Conservation (phyloP, 2,888 invertebrate species). For the Diabrotica balteata region DNA sequence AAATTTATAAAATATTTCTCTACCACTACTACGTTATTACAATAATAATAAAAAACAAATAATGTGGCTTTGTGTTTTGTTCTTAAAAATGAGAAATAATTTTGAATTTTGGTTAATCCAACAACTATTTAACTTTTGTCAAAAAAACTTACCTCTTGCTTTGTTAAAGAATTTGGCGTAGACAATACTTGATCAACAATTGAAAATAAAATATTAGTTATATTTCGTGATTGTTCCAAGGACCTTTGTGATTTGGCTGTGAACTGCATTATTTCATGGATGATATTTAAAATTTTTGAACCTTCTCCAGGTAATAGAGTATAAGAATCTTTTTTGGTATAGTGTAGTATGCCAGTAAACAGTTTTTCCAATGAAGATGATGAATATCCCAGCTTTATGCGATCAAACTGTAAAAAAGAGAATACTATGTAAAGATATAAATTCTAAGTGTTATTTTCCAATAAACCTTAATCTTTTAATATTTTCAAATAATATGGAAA, state of each 20-base stretch:
- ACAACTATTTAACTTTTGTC: too few relatives aligned
- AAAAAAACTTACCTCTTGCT: slow-evolving; percentile 69
- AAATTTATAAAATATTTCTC: too few relatives aligned
- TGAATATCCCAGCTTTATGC: slow-evolving; percentile 69
- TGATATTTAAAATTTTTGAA: slow-evolving; percentile 66
- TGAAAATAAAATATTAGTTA: slow-evolving; percentile 66
- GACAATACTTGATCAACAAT: slow-evolving; percentile 73
- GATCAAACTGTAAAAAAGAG: slow-evolving; percentile 61
- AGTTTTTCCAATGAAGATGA: slow-evolving; percentile 67
- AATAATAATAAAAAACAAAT: too few relatives aligned
- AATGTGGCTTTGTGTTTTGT: too few relatives aligned
- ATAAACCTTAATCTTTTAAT: too few relatives aligned
- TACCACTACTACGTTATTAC: too few relatives aligned
- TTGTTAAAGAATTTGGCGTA: slow-evolving; percentile 72
- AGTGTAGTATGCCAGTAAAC: slow-evolving; percentile 65
- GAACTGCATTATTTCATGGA: slow-evolving; percentile 67
- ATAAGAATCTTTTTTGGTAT: slow-evolving; percentile 53
- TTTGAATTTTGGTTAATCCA: too few relatives aligned
- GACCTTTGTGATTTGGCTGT: slow-evolving; percentile 49
- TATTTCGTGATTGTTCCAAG: slow-evolving; percentile 48
- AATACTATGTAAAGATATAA: too few relatives aligned
- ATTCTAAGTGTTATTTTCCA: too few relatives aligned
- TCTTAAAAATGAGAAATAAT: too few relatives aligned
- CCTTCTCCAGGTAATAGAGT: slow-evolving; percentile 70
- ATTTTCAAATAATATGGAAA: too few relatives aligned